Evolutionary conservation across 2,888 invertebrate genomes (phyloP), one percentile per base, ranked within the genome.

Genomic region (Drosophila ochracea): DNA sequence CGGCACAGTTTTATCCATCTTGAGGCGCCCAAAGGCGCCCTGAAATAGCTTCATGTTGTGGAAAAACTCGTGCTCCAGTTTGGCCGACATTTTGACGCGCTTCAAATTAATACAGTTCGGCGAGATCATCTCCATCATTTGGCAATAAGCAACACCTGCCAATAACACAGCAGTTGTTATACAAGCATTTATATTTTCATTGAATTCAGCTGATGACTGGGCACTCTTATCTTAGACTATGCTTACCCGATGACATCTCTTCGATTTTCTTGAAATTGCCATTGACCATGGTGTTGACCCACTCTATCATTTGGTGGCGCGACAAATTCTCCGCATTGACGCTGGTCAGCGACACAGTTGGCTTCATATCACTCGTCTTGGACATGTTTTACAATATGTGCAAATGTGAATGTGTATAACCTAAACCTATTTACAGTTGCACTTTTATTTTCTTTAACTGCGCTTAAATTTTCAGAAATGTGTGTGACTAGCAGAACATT

Each of bases 41-140:
- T 99, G 99, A 74, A 99, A 95, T 82, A 98, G 95, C 95, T 99
- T 99, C 94, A 99, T 99, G 94, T 99, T 99, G 94, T 98, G 97
- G 93, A 99, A 97, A 93, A 97, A 99, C 94, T 99, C 99, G 94
- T 99, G 98, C 94, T 99, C 99, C 92, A 99, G 94, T 92, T 98
- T 98, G 84, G 99, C 98, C 94, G 96, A 96, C 94, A 98, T 98
- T 94, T 99, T 99, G 61, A 99, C 97, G 92, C 97, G 96, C 94
- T 98, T 99, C 93, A 99, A 94, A 60, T 96, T 96, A 54, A 97
- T 96, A 92, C 96, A 96, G 82, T 95, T 95, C 43, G 98, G 97
- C 93, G 99, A 99, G 21, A 99, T 95, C 97, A 99, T 97, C 92
- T 99, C 99, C 98, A 99, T 99, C 92, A 99, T 98, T 93, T 99